phyloP scores from a whole-genome alignment of 37 sponge, comb jelly and placozoan species.

The Geodia barretti region DNA sequence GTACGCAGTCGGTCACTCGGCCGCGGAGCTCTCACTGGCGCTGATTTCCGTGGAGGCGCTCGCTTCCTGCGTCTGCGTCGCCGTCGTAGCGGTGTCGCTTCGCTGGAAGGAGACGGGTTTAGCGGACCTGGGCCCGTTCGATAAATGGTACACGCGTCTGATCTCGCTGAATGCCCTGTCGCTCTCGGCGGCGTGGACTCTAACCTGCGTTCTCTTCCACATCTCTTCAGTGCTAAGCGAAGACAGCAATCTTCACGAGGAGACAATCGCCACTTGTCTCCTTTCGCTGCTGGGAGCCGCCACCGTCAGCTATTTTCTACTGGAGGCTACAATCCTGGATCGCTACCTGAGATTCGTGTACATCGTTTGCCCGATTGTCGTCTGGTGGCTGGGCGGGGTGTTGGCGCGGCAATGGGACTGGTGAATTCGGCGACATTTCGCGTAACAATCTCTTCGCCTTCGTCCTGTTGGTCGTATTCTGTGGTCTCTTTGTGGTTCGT shows the following conservation, averaged over 20 bases:
- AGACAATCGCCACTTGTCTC: slow-evolving; percentile 9
- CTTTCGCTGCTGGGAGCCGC: slow-evolving; percentile 17
- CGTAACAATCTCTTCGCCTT: slow-evolving; percentile 21
- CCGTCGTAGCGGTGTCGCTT: not conserved
- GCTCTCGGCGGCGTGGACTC: slow-evolving; percentile 24
- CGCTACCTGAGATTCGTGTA: slow-evolving; percentile 5
- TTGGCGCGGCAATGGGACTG: slow-evolving; percentile 12
- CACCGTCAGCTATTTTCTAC: slow-evolving; percentile 22
- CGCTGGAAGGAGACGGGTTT: not conserved
- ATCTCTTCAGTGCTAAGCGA: slow-evolving; percentile 22
- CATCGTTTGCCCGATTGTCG: slow-evolving; percentile 21
- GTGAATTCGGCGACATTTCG: not conserved
- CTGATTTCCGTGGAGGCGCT: slow-evolving; percentile 20
- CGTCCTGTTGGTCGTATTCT: not conserved
- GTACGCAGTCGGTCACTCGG: slow-evolving; percentile 38
- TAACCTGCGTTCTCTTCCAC: slow-evolving; percentile 20
- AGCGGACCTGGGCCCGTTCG: not conserved
- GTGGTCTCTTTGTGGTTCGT: slow-evolving; percentile 13
- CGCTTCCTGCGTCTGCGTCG: slow-evolving; percentile 1
- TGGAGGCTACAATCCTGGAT: slow-evolving; percentile 56
- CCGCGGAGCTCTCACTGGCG: slow-evolving; percentile 32
- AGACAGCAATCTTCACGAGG: slow-evolving; percentile 1
- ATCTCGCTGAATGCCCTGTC: slow-evolving; percentile 36
- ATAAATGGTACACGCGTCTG: slow-evolving; percentile 9
- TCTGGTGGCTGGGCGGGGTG: slow-evolving; percentile 34